phyloP scores from a whole-genome alignment of 1,140 invertebrate species.

The Pseudachorutes palmiensis region DNA sequence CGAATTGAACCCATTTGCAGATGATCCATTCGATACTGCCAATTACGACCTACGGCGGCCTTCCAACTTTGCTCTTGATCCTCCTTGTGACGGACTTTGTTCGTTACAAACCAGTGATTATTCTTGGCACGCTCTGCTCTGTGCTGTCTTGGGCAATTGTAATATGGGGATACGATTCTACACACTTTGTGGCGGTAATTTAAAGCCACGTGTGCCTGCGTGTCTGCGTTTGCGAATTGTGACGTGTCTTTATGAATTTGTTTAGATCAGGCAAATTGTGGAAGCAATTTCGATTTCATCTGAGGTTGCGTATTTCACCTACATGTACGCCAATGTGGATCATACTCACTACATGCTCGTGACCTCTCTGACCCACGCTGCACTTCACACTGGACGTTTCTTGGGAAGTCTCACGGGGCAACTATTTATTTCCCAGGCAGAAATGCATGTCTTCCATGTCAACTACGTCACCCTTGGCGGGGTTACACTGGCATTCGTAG shows the following conservation, averaged over 20 bases:
- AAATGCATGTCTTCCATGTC: conserved; percentile 35
- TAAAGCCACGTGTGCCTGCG: no score
- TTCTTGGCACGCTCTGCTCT: conserved; percentile 60
- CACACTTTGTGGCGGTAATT: neutral
- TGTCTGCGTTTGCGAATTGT: no score
- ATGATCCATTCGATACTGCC: conserved; percentile 66
- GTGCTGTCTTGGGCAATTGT: conserved; percentile 63
- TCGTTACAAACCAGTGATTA: conserved; percentile 76
- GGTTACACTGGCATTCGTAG: conserved; percentile 40
- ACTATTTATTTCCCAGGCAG: conserved; percentile 49
- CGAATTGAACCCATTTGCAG: neutral
- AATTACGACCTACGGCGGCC: conserved; percentile 68
- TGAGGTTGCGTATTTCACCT: conserved; percentile 85
- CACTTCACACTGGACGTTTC: conserved; percentile 60
- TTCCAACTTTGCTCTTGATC: conserved; percentile 59
- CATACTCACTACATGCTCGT: conserved; percentile 64
- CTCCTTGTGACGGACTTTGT: conserved; percentile 75
- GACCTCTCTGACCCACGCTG: conserved; percentile 63
- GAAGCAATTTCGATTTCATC: conserved; percentile 67
- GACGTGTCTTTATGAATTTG: neutral
- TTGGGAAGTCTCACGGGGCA: conserved; percentile 59
- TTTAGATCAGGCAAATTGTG: conserved; percentile 39
- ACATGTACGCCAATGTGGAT: conserved; percentile 83
- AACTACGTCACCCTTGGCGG: conserved; percentile 45
- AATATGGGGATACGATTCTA: conserved; percentile 51